phyloP scores from a whole-genome alignment of 2,797 vertebrate genomes.

The Sebastes glaucus region DNA sequence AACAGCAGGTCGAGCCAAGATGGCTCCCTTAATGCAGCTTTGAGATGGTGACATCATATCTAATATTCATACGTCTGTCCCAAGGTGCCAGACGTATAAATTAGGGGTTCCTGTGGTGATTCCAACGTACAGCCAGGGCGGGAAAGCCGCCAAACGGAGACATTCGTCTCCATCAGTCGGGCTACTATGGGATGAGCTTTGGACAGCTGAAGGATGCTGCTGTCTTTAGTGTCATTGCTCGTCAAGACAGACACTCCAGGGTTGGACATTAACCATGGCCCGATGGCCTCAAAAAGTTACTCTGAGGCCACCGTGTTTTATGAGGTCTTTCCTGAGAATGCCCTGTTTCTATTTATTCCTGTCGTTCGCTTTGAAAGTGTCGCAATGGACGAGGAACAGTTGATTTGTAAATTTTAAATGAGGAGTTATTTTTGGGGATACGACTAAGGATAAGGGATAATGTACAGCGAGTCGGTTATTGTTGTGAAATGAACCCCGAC shows the following conservation, averaged over 20 bases:
- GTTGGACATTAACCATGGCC: background rate
- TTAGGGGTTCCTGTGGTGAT: background rate
- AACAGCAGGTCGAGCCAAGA: conserved; percentile 8
- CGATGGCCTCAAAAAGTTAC: too few species aligned
- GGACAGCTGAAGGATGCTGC: background rate
- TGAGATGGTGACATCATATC: conserved; percentile 15
- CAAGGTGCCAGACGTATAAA: background rate
- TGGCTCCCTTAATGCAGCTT: background rate
- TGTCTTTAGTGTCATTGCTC: background rate
- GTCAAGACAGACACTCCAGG: background rate
- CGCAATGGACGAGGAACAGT: too few species aligned
- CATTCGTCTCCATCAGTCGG: background rate
- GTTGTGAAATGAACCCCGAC: too few species aligned
- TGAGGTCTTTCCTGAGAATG: too few species aligned
- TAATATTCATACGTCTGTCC: conserved; percentile 5
- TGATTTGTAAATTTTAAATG: too few species aligned
- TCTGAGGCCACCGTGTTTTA: too few species aligned
- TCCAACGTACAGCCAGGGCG: background rate
- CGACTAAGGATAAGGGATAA: too few species aligned
- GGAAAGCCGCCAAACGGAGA: background rate
- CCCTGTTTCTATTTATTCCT: too few species aligned
- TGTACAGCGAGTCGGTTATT: too few species aligned
- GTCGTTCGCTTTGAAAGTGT: too few species aligned
- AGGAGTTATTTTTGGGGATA: too few species aligned
- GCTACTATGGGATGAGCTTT: background rate